phyloP scores from a whole-genome alignment of 2,888 invertebrate species.

The Thereva unica region DNA sequence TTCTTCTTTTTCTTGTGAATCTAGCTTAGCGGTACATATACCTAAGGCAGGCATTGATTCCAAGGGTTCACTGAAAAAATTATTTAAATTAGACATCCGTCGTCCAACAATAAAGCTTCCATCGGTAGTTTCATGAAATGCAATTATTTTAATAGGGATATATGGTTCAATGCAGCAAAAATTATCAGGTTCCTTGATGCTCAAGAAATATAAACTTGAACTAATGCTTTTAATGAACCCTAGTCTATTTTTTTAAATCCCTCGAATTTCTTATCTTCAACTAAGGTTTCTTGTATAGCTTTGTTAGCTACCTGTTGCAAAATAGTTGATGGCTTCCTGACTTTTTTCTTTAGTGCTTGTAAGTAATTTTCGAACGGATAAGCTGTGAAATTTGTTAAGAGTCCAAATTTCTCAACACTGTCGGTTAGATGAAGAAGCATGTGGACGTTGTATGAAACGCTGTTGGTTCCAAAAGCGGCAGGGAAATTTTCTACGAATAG shows the following conservation, averaged over 20 bases:
- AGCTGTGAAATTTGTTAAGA: not conserved
- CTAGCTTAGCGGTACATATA: not conserved
- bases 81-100: conserved; percentile 1
- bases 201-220: not conserved
- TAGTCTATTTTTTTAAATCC: not conserved
- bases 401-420: conserved; percentile 3
- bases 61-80: conserved; percentile 2
- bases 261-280: not conserved
- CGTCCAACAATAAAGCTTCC: not conserved
- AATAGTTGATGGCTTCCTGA: conserved; percentile 6
- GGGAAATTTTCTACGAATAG: too few relatives aligned
- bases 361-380: conserved; percentile 10
- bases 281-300: conserved; percentile 1
- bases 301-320: conserved; percentile 9
- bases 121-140: not conserved
- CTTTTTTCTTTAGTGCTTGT: conserved; percentile 14
- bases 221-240: not conserved
- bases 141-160: conserved; percentile 4
- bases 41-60: not conserved
- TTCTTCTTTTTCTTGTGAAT: not conserved
- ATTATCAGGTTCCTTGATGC: conserved; percentile 2
- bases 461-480: too few relatives aligned
- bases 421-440: too few relatives aligned
- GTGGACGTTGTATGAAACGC: too few relatives aligned
- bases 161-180: conserved; percentile 5